Evolutionary conservation across 2,113 vertebrate species (phyloP).

Genomic region (Tragelaphus strepsiceros): DNA sequence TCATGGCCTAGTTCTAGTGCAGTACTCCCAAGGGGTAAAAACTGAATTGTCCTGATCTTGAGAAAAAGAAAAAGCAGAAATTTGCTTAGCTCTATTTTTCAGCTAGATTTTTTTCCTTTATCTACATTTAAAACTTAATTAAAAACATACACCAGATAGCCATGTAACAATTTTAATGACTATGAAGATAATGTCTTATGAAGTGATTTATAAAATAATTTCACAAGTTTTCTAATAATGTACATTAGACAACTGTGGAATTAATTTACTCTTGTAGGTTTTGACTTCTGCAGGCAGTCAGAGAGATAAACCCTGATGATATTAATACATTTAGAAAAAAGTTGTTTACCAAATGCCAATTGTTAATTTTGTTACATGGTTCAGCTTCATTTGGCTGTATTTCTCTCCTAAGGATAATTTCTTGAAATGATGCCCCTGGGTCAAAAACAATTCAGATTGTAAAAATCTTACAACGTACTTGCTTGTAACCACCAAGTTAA

Average conservation of each 20-base stretch:
- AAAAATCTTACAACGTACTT: background rate
- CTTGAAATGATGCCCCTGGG: constrained; percentile 39
- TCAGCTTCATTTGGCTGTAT: constrained; percentile 39
- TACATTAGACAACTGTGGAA: background rate
- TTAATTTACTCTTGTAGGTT: background rate
- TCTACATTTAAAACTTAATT: background rate
- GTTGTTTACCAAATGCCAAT: constrained; percentile 11
- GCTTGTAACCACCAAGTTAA: constrained; percentile 47
- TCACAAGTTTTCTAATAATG: background rate
- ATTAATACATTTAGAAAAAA: constrained; percentile 34
- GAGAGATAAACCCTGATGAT: background rate
- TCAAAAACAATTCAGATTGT: background rate
- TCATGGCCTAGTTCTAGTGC: background rate
- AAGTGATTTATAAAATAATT: constrained; percentile 18
- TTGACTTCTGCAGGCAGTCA: background rate
- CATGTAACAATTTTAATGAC: background rate
- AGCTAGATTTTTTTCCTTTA: background rate
- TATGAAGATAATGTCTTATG: background rate
- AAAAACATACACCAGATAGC: background rate
- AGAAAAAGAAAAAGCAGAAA: background rate
- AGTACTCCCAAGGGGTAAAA: background rate
- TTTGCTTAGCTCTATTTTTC: background rate
- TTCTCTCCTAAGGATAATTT: constrained; percentile 26
- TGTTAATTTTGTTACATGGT: constrained; percentile 44
- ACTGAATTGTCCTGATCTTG: background rate